A percentile compares a stretch with the other conserved stretches of the same genome.
These are phyloP conservation scores for Neomorphus geoffroyi DNA, from an alignment of 2,797 vertebrate species.

Conservation along the genomic window DNA sequence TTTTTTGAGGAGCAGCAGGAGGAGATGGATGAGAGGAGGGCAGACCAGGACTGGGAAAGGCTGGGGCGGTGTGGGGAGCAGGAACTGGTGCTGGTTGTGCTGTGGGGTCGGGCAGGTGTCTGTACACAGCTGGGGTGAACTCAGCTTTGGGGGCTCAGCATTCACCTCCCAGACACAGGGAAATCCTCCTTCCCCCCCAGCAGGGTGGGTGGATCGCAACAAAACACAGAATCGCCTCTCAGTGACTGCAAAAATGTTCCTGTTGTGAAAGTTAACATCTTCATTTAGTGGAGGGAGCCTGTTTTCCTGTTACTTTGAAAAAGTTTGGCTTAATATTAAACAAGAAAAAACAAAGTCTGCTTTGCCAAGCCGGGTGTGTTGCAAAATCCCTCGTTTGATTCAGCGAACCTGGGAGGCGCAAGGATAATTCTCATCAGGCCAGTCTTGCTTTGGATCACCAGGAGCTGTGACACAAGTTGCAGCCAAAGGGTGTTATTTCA, in stretches of 20 bases:
- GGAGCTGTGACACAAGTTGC: background rate
- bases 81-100: background rate
- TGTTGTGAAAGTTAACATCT: background rate
- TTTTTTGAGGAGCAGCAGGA: background rate
- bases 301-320: background rate
- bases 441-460: background rate
- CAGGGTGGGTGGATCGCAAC: background rate
- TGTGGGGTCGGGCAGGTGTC: background rate
- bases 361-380: background rate
- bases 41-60: accelerated
- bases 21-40: background rate
- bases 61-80: background rate
- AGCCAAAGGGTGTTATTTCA: background rate
- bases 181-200: background rate
- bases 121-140: accelerated
- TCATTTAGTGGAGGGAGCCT: background rate
- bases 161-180: background rate
- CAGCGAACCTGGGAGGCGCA: background rate
- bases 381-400: background rate
- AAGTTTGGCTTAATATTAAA: background rate
- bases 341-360: background rate
- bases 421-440: background rate
- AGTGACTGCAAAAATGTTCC: background rate
- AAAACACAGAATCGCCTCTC: accelerated
- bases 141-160: background rate